Base-by-base conservation (phyloP, 1,140 invertebrate species). In the Physella acuta region DNA sequence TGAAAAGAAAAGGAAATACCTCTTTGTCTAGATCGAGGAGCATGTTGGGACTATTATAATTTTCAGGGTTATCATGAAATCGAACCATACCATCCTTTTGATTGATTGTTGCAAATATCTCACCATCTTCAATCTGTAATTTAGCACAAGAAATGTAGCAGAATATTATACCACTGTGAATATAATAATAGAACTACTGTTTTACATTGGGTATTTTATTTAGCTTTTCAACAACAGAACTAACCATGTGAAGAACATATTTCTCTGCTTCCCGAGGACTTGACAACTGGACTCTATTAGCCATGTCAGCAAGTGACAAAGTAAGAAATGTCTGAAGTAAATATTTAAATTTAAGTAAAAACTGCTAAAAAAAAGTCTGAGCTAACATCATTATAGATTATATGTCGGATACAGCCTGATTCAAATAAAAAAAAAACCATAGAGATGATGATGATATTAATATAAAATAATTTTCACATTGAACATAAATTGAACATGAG, bases 21-120 rank as follows among this genome's bases (percentile, higher is more conserved):
- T 89, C 86, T 78, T 92, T 89, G 87, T 97, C 93, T 55, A 98
- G 83, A 60, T 92, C 89, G 72, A 91, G 89, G 73, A 98, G 88
- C 88, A 96, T 95, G 70, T 89, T 88, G 0, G 93, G 91, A 67
- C 92, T 93, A 75, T 96, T 92, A 81, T 94, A 97, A 82, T 95
- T 96, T 83, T 98, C 94, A 36, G 95, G 94, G 87, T 94, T 94
- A 82, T 98, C 95, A 73, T 94, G 90, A 82, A 99, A 98, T 31
- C 94, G 88, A 20, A 99, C 95, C 95, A 98, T 99, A 16, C 95
- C 95, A 87, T 98, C 95, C 85, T 95, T 95, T 86, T 98, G 94
- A 87, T 98, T 97, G 63, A 99, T 98, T 72, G 92, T 93, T 0
- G 95, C 96, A 88, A 92, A 97, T 74, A 99, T 98, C 87, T 98